A percentile compares a stretch with the other conserved stretches of the same genome.
These are phyloP conservation scores for Phengaris alcon DNA, from an alignment of 2,888 invertebrate genomes.

Conservation along the genomic window DNA sequence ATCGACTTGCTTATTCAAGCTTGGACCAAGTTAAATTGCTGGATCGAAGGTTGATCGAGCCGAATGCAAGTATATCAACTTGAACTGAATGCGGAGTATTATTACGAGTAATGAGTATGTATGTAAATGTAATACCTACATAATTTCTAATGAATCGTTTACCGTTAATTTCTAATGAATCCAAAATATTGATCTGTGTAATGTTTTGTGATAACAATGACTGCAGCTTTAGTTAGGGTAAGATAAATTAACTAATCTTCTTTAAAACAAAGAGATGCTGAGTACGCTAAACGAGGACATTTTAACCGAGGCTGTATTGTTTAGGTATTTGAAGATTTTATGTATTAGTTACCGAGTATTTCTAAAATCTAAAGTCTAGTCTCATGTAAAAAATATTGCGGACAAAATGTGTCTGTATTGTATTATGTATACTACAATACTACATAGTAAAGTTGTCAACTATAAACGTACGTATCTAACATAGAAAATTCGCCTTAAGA, in stretches of 20 bases:
- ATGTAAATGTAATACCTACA: background rate
- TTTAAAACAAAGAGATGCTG: background rate
- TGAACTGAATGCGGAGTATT: no score
- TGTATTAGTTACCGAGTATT: no score
- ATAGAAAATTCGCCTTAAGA: no score
- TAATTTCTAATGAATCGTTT: background rate
- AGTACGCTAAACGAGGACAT: background rate
- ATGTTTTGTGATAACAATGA: background rate
- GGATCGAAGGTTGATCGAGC: background rate
- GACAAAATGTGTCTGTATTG: no score
- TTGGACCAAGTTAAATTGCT: background rate
- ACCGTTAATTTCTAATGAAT: background rate
- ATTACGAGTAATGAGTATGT: background rate
- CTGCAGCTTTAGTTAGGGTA: background rate
- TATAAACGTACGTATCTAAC: no score
- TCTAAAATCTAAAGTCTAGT: no score
- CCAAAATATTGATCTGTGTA: background rate
- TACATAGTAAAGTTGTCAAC: no score
- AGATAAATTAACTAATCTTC: background rate
- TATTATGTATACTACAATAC: no score
- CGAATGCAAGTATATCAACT: background rate
- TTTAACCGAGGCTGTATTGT: background rate
- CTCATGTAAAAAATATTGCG: no score
- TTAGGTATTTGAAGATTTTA: no score
- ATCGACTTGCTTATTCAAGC: background rate